phyloP scores from a whole-genome alignment of 1,140 invertebrate genomes.

The Kradibia gibbosae region DNA sequence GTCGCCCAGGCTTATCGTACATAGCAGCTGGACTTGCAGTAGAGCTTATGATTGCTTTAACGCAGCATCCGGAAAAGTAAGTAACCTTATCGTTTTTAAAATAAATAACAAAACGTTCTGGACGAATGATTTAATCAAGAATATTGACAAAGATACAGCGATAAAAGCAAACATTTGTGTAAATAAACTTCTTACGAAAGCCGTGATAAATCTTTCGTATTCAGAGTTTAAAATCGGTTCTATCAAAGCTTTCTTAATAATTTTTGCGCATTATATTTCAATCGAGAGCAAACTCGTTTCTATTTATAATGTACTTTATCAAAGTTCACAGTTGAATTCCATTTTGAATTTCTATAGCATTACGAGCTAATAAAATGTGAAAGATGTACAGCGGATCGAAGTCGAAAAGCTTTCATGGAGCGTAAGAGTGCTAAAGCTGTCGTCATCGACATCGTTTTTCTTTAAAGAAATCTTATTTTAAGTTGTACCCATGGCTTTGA shows the following conservation, averaged over 20 bases:
- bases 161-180: background rate
- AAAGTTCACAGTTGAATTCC: background rate
- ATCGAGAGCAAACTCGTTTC: background rate
- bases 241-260: background rate
- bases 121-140: too few species aligned
- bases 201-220: background rate
- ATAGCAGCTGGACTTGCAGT: conserved; percentile 93
- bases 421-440: too few species aligned
- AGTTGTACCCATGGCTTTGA: too few species aligned
- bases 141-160: background rate
- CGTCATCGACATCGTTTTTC: too few species aligned
- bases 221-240: background rate
- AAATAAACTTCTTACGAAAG: background rate
- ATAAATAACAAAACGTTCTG: background rate
- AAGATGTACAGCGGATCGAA: background rate
- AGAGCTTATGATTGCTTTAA: conserved; percentile 89
- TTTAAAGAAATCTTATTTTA: too few species aligned
- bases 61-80: conserved; percentile 88
- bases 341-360: background rate
- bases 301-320: background rate
- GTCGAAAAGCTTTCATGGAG: too few species aligned
- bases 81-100: background rate
- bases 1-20: conserved; percentile 93
- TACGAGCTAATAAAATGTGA: background rate
- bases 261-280: background rate